These are phyloP conservation scores for Amiota minor DNA, from an alignment of 2,888 invertebrate species.

Conservation along the genomic window DNA sequence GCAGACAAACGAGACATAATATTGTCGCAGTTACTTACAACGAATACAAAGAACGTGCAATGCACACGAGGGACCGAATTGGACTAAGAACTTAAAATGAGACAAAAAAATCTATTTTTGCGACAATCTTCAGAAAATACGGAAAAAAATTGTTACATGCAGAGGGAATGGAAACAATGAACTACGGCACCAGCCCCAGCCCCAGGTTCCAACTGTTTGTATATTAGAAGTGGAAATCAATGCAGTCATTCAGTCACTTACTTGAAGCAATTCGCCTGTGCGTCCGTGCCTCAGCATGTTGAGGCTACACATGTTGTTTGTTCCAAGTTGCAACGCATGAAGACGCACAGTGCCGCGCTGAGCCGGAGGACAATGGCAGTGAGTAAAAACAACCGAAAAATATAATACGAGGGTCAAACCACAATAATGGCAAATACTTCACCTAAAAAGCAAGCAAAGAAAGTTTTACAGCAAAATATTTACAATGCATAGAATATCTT, in stretches of 20 bases:
- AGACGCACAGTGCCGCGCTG: background rate
- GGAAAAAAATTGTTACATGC: slow-evolving; percentile 11
- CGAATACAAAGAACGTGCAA: background rate
- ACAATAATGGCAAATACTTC: too few species aligned
- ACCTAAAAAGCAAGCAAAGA: too few species aligned
- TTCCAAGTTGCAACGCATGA: slow-evolving; percentile 8
- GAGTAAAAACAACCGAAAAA: background rate
- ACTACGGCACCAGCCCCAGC: too few species aligned
- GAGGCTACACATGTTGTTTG: slow-evolving; percentile 18
- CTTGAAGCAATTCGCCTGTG: background rate
- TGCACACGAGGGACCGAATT: slow-evolving; percentile 39
- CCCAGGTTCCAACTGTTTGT: background rate
- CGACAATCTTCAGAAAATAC: slow-evolving; percentile 53
- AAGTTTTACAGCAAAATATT: too few species aligned
- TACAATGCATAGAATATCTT: background rate
- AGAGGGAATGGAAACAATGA: background rate
- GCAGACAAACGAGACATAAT: slow-evolving; percentile 15
- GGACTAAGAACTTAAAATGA: slow-evolving; percentile 68
- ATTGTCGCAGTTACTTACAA: background rate
- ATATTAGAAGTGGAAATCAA: slow-evolving; percentile 14
- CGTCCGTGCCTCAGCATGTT: background rate
- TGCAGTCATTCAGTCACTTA: slow-evolving; percentile 10
- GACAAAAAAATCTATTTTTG: slow-evolving; percentile 66
- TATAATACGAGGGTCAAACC: background rate
- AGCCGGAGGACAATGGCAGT: slow-evolving; percentile 22